Percentiles rank a stretch among this genome's conserved stretches.
phyloP scores from a whole-genome alignment of 2,113 vertebrate species.

The Nesoenas mayeri region DNA sequence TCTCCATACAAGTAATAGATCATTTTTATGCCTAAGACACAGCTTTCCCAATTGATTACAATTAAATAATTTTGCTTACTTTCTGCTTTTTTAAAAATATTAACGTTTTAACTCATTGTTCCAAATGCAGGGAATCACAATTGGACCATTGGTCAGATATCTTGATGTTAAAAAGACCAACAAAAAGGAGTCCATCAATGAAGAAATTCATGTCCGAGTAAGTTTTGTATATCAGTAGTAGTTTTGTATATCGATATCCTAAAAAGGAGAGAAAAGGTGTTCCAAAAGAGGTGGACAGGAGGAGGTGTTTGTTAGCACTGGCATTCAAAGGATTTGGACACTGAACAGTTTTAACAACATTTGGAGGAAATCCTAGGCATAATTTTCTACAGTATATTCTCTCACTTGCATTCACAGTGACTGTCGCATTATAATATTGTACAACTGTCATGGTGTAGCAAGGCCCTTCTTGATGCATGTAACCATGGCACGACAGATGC shows the following conservation, averaged over 20 bases:
- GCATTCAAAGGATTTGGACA: neutral
- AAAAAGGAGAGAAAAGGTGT: neutral
- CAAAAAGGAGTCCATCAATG: conserved; percentile 90
- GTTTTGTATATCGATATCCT: neutral
- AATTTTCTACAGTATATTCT: neutral
- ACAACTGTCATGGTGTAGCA: neutral
- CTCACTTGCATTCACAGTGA: neutral
- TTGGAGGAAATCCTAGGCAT: neutral
- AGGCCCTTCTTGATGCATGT: neutral
- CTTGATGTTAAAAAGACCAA: conserved; percentile 93
- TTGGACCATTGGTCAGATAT: conserved; percentile 90
- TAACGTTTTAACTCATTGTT: conserved; percentile 11
- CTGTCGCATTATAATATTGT: neutral
- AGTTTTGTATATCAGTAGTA: neutral
- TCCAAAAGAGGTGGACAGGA: neutral
- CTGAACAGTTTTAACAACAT: neutral
- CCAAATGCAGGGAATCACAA: conserved; percentile 87
- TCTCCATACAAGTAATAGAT: neutral
- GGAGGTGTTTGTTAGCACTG: neutral
- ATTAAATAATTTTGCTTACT: neutral
- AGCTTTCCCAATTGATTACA: neutral
- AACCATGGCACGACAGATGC: neutral
- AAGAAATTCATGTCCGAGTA: conserved; percentile 91
- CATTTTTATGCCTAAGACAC: neutral
- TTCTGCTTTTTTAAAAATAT: neutral